Percentiles rank a stretch among this genome's conserved stretches.
phyloP scores from a whole-genome alignment of 2,113 vertebrate genomes.

The Crotophaga sulcirostris region DNA sequence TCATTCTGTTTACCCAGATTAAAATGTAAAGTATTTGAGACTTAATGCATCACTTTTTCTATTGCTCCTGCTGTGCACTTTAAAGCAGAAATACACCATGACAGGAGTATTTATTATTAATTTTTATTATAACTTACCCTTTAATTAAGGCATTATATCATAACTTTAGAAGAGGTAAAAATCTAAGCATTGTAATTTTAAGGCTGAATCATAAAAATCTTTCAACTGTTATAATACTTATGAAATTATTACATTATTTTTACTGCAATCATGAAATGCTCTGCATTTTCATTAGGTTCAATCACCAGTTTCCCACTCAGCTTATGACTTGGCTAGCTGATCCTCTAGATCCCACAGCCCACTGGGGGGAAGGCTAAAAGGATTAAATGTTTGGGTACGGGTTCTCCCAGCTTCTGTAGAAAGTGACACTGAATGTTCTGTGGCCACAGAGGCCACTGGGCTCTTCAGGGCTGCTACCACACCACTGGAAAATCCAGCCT shows the following conservation, averaged over 20 bases:
- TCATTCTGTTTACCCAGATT: not conserved
- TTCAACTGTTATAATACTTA: not conserved
- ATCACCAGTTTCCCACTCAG: not conserved
- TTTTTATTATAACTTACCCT: not conserved
- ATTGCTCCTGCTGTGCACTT: not conserved
- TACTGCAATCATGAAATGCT: too few species aligned
- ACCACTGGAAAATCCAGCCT: not conserved
- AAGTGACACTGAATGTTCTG: not conserved
- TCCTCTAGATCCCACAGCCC: not conserved
- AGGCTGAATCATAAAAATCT: slow-evolving; percentile 36
- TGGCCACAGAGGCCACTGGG: not conserved
- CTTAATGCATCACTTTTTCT: not conserved
- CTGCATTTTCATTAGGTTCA: not conserved
- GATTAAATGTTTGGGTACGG: not conserved
- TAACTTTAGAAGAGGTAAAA: not conserved
- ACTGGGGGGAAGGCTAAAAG: not conserved
- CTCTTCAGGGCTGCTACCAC: not conserved
- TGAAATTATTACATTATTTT: too few species aligned
- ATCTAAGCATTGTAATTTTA: slow-evolving; percentile 16
- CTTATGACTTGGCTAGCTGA: not conserved
- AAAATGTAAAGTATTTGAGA: not conserved
- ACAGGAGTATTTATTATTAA: slow-evolving; percentile 7
- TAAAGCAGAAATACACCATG: not conserved
- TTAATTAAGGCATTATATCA: slow-evolving; percentile 29
- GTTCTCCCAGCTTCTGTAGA: not conserved